These are phyloP conservation scores for Florisuga fusca DNA, from an alignment of 2,797 vertebrate species.

Conservation along the genomic window DNA sequence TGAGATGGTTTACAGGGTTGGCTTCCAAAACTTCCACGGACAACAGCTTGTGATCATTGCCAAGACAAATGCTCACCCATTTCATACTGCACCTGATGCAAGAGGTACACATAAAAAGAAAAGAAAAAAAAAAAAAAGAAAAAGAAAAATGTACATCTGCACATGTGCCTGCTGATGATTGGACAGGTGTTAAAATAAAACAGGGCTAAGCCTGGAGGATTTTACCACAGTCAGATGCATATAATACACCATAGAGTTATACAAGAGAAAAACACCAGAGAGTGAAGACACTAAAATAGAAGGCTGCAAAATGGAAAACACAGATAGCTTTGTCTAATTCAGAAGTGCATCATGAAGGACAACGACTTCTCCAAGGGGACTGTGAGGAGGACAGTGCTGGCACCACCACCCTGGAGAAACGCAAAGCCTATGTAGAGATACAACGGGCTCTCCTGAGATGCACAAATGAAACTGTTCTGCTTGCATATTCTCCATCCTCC, in stretches of 20 bases:
- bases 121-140: not conserved
- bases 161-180: not conserved
- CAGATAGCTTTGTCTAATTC: not conserved
- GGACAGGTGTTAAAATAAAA: not conserved
- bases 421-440: not conserved
- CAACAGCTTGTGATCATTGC: not conserved
- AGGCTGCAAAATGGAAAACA: conserved; percentile 1
- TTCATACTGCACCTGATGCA: not conserved
- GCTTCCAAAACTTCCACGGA: not conserved
- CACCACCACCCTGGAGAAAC: not conserved
- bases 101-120: not conserved
- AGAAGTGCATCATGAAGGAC: not conserved
- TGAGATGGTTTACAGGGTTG: not conserved
- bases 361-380: not conserved
- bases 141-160: not conserved
- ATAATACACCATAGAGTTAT: not conserved
- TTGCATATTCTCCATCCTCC: fast-evolving
- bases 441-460: not conserved
- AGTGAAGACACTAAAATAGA: not conserved
- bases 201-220: not conserved
- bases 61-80: not conserved
- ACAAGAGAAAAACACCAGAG: not conserved
- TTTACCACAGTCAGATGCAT: not conserved
- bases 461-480: not conserved
- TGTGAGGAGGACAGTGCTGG: not conserved